Evolutionary conservation across 1,140 invertebrate genomes (phyloP).

Genomic region (Colletes latitarsis): DNA sequence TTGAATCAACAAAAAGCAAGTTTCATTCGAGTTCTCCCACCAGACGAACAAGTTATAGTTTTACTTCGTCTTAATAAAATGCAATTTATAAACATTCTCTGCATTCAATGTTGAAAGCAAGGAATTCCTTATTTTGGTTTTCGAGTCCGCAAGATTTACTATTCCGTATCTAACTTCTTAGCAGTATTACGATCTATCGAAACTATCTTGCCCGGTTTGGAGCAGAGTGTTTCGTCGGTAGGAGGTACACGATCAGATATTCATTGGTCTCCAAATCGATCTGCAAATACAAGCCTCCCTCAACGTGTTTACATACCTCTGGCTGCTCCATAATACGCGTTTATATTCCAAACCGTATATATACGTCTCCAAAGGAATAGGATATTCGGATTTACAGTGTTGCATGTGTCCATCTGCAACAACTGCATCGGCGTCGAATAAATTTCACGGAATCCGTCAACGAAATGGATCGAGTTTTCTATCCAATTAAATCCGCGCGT

Average conservation of each 20-base stretch:
- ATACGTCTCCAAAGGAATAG: constrained; percentile 21
- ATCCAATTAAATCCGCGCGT: background rate
- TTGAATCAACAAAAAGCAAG: too few relatives aligned
- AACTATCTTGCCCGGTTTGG: background rate
- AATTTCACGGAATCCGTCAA: background rate
- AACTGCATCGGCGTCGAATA: constrained; percentile 12
- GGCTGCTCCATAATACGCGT: constrained; percentile 54
- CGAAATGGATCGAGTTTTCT: background rate
- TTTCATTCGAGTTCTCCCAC: too few relatives aligned
- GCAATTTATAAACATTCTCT: too few relatives aligned
- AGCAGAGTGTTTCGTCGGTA: too few relatives aligned
- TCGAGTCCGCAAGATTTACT: background rate
- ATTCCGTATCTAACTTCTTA: background rate
- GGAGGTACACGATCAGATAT: constrained; percentile 31
- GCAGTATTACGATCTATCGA: background rate
- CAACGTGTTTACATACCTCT: constrained; percentile 41
- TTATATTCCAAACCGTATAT: constrained; percentile 43
- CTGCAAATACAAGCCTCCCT: constrained; percentile 23
- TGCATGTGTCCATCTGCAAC: background rate
- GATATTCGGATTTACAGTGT: constrained; percentile 36
- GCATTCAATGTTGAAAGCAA: background rate
- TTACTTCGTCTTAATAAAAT: too few relatives aligned
- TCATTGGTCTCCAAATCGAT: constrained; percentile 38
- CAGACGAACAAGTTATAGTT: too few relatives aligned
- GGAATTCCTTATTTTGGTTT: background rate